Base-by-base conservation (phyloP, 1,140 invertebrate species). In the Drosophila nasuta region DNA sequence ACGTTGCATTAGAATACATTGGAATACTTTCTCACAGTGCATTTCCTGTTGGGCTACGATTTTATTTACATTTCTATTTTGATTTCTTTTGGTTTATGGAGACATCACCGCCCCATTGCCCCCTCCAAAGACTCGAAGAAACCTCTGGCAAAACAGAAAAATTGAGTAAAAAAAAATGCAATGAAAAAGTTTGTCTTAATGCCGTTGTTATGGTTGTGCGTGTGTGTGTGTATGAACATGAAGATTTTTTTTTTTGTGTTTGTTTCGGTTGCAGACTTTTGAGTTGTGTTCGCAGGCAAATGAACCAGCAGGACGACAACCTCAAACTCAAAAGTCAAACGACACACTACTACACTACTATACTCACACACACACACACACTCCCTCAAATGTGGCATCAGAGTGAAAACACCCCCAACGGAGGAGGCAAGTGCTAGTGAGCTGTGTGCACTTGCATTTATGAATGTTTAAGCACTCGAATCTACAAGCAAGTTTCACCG, bases 391-490 rank as follows among this genome's bases (percentile, higher is more conserved):
- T 25, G 4, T 25, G 0, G 20, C 20, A 25, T 25, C 20, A 25
- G 3, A 25, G 20, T 25, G 20, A 25, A 25, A 15, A 2, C 20
- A 0, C 13, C 46, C 33, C 6, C 1, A 41, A 49, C 28, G 43
- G 17, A 10, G 33, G 17, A 10, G 33, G 17, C 30, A 56, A 71
- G 63, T 76, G 72, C 68, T 58, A 75, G 48, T 69, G 77, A 76
- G 73, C 73, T 75, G 69, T 88, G 69, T 70, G 79, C 82, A 71
- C 77, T 87, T 82, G 82, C 80, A 88, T 88, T 88, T 87, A 87
- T 87, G 83, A 87, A 87, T 87, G 79, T 88, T 87, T 87, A 83
- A 87, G 80, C 69, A 80, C 78, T 88, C 62, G 43, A 62, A 69
- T 58, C 28, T 75, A 51, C 66, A 35, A 25, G 68, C 63, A 74